Conservation (phyloP, 2,888 invertebrate genomes). For the Pyrrhosoma nymphula region DNA sequence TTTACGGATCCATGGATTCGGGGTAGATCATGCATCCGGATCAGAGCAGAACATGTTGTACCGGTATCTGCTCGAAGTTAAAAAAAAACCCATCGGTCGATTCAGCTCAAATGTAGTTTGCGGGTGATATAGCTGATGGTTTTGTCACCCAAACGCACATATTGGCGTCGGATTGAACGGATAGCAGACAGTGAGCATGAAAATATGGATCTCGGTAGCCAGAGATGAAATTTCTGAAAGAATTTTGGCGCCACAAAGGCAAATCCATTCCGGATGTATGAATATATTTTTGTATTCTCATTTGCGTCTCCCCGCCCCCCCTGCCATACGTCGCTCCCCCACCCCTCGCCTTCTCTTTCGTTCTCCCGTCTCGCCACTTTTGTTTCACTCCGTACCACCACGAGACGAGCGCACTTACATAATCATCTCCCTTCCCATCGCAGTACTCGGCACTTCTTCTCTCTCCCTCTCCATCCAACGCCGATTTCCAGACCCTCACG, state of each 20-base stretch:
- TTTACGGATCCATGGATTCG: too few species aligned
- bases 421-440: neutral
- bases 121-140: too few species aligned
- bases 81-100: too few species aligned
- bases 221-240: neutral
- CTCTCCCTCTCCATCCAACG: neutral
- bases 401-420: conserved; percentile 43
- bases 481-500: neutral
- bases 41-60: too few species aligned
- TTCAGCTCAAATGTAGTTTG: too few species aligned
- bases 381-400: conserved; percentile 24
- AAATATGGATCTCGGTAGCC: neutral
- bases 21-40: too few species aligned
- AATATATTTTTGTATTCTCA: conserved; percentile 11
- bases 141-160: too few species aligned
- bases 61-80: too few species aligned
- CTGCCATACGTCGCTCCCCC: neutral
- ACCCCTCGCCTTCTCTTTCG: neutral
- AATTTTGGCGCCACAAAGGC: too few species aligned
- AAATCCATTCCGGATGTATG: conserved; percentile 26
- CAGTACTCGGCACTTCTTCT: neutral
- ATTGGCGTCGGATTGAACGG: too few species aligned
- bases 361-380: neutral
- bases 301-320: neutral
- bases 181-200: too few species aligned